phyloP scores from a whole-genome alignment of 2,797 vertebrate species.

The Gymnothorax javanicus region DNA sequence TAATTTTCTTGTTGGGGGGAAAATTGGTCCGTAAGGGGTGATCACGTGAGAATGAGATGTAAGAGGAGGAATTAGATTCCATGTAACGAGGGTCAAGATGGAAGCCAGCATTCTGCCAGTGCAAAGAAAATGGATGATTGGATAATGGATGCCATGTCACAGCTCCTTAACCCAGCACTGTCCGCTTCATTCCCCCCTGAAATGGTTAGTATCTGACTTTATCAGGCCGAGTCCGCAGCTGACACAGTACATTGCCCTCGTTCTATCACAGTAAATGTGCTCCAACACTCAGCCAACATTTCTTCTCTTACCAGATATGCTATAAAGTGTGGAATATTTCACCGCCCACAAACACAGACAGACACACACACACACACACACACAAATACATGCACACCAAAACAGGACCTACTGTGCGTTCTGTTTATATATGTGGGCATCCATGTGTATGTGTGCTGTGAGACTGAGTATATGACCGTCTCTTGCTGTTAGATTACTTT shows the following conservation, averaged over 20 bases:
- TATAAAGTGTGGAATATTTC: conserved; percentile 9
- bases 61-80: background rate
- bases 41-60: background rate
- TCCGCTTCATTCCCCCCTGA: background rate
- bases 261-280: background rate
- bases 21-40: background rate
- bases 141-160: background rate
- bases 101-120: background rate
- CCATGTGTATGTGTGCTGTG: background rate
- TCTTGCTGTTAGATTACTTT: background rate
- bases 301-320: background rate
- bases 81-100: no score
- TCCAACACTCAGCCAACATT: background rate
- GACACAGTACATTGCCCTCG: background rate
- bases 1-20: background rate
- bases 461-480: background rate
- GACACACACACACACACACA: no score
- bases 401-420: background rate
- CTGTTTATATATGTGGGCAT: no score
- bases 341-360: no score
- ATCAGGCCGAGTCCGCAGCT: background rate
- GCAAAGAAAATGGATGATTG: background rate
- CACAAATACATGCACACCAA: background rate
- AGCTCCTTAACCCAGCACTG: background rate
- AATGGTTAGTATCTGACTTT: conserved; percentile 16